A percentile compares a stretch with the other conserved stretches of the same genome.
Evolutionary conservation across 2,888 invertebrate species (phyloP).

Genomic region (Mythimna impura): DNA sequence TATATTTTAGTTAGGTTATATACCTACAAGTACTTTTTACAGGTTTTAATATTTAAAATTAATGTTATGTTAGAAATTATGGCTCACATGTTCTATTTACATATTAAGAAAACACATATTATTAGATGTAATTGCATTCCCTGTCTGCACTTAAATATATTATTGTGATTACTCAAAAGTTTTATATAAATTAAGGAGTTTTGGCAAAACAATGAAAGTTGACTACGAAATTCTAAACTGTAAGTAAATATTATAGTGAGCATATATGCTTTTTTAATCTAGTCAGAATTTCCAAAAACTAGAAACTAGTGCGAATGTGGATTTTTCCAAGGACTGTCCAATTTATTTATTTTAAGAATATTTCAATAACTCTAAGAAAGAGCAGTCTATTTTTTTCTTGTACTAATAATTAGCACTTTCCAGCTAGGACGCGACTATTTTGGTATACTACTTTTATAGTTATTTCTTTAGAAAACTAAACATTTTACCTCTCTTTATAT

Average conservation of each 20-base stretch:
- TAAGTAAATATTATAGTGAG: conserved; percentile 8
- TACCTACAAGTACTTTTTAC: background rate
- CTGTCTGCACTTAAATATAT: conserved; percentile 32
- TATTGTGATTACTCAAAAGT: conserved; percentile 13
- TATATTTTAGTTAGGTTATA: background rate
- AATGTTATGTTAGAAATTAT: background rate
- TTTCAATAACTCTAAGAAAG: conserved; percentile 1
- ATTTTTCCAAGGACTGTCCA: conserved; percentile 19
- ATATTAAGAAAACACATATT: conserved; percentile 19
- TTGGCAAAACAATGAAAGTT: conserved; percentile 61
- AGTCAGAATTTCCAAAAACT: conserved; percentile 45
- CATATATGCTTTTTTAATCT: conserved; percentile 37
- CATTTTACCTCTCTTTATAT: background rate
- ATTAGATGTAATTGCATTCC: conserved; percentile 21
- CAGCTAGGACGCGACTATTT: background rate
- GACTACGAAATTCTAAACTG: conserved; percentile 48
- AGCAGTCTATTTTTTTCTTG: background rate
- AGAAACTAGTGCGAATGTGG: conserved; percentile 22
- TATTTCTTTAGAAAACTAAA: background rate
- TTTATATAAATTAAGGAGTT: conserved; percentile 41
- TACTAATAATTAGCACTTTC: background rate
- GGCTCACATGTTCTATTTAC: conserved; percentile 13
- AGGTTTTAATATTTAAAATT: background rate
- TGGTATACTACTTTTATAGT: background rate
- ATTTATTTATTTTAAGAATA: conserved; percentile 8